Evolutionary conservation across 2,797 vertebrate species (phyloP), one percentile per base, ranked within the genome.

Genomic region (Streptopelia turtur): DNA sequence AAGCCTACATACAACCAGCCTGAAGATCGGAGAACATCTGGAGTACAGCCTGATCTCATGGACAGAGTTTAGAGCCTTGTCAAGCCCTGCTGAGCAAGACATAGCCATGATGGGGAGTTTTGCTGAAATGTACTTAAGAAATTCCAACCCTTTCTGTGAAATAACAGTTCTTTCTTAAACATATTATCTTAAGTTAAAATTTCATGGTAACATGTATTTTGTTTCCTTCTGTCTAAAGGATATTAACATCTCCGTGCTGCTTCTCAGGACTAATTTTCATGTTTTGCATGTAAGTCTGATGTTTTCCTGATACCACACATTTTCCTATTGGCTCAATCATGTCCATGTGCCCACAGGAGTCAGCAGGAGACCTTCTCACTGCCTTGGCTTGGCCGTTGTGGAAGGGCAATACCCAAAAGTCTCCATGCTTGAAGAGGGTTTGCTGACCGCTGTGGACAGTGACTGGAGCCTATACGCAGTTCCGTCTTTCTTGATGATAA

Each of bases 1-100:
- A 50, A 79, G 7, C 27, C 50, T 50, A 5, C 1, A 1, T 6
- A 16, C 1, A 1, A 20, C 24, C 45, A 75, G 31, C 17, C 33
- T 79, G 39, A 70, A 35, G 31, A 28, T 3, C 2, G 8, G 31
- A 47, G 31, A 43, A 9, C 10, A 33, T 20, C 71, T 75, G 74
- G 16, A 74, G 24, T n/a, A n/a, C 10, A n/a, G 31, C 35, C 16
- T 18, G 7, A 4, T 35, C 24, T 56, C 31, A 66, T 0, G 3
- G 55, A 39, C 8, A 78, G 20, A 76, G 9, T 41, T 63, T 27
- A 33, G 16, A 86, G 24, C 10, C 23, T 69, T 4, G 0, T 39
- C 35, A 43, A 83, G 27, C 14, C 41, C 52, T 64, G 13, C 55
- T 71, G 33, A 76, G 31, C 24, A 41, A 47, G 55, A 8, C 41